Evolutionary conservation across 1,140 invertebrate genomes (phyloP).

Genomic region (Drosophila biarmipes): DNA sequence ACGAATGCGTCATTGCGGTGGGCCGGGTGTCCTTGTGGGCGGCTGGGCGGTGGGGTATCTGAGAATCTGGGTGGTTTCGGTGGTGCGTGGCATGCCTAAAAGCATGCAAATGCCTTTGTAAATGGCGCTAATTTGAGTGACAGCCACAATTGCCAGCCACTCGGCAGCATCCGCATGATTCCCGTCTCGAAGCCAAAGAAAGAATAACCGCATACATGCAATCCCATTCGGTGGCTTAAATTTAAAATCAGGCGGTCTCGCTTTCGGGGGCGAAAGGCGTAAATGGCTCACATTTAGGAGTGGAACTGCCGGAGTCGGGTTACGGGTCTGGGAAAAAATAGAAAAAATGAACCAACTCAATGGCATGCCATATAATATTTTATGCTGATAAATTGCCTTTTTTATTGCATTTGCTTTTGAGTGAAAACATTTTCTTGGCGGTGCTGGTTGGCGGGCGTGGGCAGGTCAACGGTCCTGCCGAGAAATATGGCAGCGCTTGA

Average conservation of each 20-base stretch:
- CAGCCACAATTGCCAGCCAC: constrained; percentile 63
- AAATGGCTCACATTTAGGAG: constrained; percentile 58
- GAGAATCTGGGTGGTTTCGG: constrained; percentile 2
- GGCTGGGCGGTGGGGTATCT: background rate
- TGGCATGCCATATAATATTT: constrained; percentile 83
- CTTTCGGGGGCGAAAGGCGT: too few species aligned
- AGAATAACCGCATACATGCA: constrained; percentile 24
- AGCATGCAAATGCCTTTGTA: constrained; percentile 64
- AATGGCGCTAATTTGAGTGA: constrained; percentile 69
- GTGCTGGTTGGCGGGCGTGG: constrained; percentile 30
- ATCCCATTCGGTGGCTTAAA: constrained; percentile 62
- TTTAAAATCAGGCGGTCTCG: constrained; percentile 63
- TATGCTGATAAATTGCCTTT: constrained; percentile 83
- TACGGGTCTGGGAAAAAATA: constrained; percentile 1
- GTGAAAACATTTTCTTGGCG: constrained; percentile 78
- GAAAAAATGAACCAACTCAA: constrained; percentile 77
- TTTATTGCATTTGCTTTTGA: constrained; percentile 83
- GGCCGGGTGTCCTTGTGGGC: background rate
- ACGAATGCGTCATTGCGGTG: constrained; percentile 44
- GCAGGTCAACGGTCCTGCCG: constrained; percentile 70
- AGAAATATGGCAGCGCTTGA: constrained; percentile 60
- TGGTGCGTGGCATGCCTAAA: constrained; percentile 51
- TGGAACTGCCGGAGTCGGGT: constrained; percentile 12
- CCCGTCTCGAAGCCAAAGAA: constrained; percentile 24
- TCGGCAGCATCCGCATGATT: constrained; percentile 19